Base-by-base conservation (phyloP, 53 echinoderm and acorn worm genomes). In the Stichopus horrens region DNA sequence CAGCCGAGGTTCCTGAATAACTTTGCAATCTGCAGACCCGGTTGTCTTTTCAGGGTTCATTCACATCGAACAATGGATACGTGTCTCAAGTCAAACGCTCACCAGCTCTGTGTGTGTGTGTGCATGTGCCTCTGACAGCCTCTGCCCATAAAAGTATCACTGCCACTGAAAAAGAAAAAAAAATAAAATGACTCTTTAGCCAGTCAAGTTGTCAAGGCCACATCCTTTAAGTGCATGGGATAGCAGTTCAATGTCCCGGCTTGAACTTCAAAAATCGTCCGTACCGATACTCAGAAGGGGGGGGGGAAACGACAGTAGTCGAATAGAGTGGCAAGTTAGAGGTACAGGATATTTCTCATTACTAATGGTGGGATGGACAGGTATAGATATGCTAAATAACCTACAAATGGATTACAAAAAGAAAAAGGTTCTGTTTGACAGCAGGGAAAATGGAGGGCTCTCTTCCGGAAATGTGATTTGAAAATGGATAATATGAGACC, bases 1-100 rank as follows among this genome's bases (percentile, higher is more conserved):
- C 76, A 76, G 23, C 11, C n/a, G 10, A 10, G 76, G 76, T 76
- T 76, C 76, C 76, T 76, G 76, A 19, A 76, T 76, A 76, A 52
- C 14, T 37, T 11, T 16, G 76, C n/a, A 76, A 37, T 10, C 23
- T 76, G 10, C 76, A 76, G 23, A 37, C 23, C 52, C 16, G 37
- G 37, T 37, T 37, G 37, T 37, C 37, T 37, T 37, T 37, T 37
- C 37, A 37, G 37, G 37, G 37, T 37, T 37, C 37, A 37, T 37
- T 37, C 37, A 37, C 37, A 37, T 37, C 37, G 37, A 37, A 37
- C 37, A 37, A 37, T 37, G 37, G 37, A 37, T 37, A 37, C 37
- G 37, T 37, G 37, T 37, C 37, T 37, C 37, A 37, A 37, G 37
- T 37, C 37, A 37, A 37, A 37, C 2, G 37, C 37, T 37, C 37